Evolutionary conservation across 2,113 vertebrate genomes (phyloP).

Genomic region (Puntigrus tetrazona): DNA sequence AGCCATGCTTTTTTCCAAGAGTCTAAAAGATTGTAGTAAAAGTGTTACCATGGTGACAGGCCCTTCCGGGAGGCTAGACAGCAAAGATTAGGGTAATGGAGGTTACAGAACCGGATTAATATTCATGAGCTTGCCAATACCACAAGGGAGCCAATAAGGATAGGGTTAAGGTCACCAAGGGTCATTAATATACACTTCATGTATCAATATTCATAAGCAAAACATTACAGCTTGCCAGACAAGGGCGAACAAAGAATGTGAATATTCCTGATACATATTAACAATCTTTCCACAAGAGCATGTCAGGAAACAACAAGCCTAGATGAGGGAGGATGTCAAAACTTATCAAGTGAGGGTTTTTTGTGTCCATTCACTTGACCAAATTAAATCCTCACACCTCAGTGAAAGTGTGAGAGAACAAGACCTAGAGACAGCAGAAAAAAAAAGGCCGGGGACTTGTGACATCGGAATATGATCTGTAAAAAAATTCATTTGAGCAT

Average conservation of each 20-base stretch:
- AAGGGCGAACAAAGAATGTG: conserved; percentile 82
- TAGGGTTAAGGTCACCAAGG: conserved; percentile 84
- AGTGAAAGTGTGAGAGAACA: conserved; percentile 29
- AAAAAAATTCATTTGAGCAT: conserved; percentile 47
- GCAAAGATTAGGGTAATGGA: conserved; percentile 88
- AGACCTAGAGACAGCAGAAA: conserved; percentile 7
- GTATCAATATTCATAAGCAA: conserved; percentile 87
- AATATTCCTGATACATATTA: conserved; percentile 82
- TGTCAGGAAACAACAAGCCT: conserved; percentile 67
- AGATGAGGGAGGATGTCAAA: conserved; percentile 68
- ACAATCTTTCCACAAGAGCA: conserved; percentile 71
- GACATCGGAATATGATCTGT: conserved; percentile 48
- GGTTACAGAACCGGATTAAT: conserved; percentile 83
- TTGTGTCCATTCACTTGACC: conserved; percentile 51
- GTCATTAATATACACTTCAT: conserved; percentile 86
- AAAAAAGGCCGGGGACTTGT: conserved; percentile 37
- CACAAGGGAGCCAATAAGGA: conserved; percentile 84
- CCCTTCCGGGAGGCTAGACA: conserved; percentile 83
- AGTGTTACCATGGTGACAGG: conserved; percentile 81
- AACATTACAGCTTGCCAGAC: conserved; percentile 85
- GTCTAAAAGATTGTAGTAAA: conserved; percentile 79
- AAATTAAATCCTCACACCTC: conserved; percentile 41
- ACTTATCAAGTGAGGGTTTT: conserved; percentile 41
- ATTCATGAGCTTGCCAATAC: conserved; percentile 82
- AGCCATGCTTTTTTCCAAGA: conserved; percentile 71